A percentile compares a stretch with the other conserved stretches of the same genome.
Evolutionary conservation across 2,888 invertebrate species (phyloP).

Genomic region (Dicyrtomina minuta): DNA sequence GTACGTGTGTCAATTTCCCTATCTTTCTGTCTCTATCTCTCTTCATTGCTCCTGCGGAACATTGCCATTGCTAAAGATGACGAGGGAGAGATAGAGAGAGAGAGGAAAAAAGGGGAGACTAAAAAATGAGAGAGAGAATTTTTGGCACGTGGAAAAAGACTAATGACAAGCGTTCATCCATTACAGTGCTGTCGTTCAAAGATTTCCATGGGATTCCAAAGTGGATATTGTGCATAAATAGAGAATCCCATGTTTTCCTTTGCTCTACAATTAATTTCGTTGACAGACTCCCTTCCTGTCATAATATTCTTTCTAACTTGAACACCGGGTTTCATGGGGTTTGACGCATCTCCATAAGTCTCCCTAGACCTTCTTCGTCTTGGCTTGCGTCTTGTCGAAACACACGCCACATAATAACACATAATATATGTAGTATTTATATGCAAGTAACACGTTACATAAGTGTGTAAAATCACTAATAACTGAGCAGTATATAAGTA

Average conservation of each 20-base stretch:
- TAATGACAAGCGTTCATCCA: constrained; percentile 41
- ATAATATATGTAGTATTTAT: too few relatives aligned
- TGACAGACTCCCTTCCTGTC: constrained; percentile 51
- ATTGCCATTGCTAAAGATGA: constrained; percentile 3
- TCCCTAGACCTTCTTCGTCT: background rate
- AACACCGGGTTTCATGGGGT: background rate
- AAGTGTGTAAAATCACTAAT: too few relatives aligned
- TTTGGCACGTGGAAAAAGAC: constrained; percentile 37
- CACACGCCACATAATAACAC: too few relatives aligned
- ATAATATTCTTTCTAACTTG: constrained; percentile 26
- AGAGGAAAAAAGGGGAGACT: constrained; percentile 8
- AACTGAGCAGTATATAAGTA: too few relatives aligned
- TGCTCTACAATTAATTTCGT: constrained; percentile 51
- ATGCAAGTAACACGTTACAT: too few relatives aligned
- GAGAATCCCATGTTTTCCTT: constrained; percentile 50
- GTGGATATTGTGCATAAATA: constrained; percentile 42
- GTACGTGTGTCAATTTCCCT: too few relatives aligned
- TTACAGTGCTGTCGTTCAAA: constrained; percentile 28
- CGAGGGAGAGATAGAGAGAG: background rate
- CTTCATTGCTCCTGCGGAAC: too few relatives aligned
- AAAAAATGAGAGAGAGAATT: constrained; percentile 28
- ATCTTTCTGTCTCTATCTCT: too few relatives aligned
- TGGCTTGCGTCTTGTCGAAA: too few relatives aligned
- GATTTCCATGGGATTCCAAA: constrained; percentile 14
- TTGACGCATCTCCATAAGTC: background rate